Evolutionary conservation across 2,888 invertebrate genomes (phyloP).

Genomic region (Lithophane ornitopus): DNA sequence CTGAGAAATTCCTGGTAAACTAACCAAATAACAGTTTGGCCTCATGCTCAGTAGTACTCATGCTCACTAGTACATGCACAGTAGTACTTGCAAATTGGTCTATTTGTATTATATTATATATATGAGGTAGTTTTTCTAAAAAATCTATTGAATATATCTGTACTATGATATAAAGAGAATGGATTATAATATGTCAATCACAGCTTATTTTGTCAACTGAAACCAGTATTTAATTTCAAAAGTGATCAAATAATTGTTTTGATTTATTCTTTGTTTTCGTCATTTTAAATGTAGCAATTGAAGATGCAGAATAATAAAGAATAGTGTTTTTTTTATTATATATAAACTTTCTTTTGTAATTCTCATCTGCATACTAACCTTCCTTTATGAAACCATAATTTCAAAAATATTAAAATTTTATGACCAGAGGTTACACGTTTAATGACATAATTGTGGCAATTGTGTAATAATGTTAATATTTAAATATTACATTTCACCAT

Average conservation of each 20-base stretch:
- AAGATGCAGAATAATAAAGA: no score
- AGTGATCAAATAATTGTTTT: neutral
- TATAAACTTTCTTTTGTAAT: neutral
- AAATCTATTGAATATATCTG: neutral
- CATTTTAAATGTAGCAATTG: neutral
- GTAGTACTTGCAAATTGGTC: no score
- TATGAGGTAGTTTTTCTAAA: neutral
- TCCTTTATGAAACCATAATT: neutral
- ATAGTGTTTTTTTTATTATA: neutral
- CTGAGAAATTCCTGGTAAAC: neutral
- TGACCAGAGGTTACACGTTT: neutral
- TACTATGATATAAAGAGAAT: neutral
- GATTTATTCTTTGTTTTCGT: neutral
- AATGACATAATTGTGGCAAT: slow-evolving; percentile 14
- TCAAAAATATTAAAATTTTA: slow-evolving; percentile 27
- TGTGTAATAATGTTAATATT: slow-evolving; percentile 20
- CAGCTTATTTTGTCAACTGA: neutral
- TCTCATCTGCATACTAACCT: slow-evolving; percentile 8
- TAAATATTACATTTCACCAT: slow-evolving; percentile 31
- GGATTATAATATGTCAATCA: neutral
- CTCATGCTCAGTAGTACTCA: no score
- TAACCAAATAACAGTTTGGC: neutral
- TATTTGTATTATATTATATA: no score
- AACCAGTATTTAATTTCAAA: slow-evolving; percentile 4
- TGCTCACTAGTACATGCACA: no score